phyloP scores from a whole-genome alignment of 2,797 vertebrate species.

The Sebastes steindachneri region DNA sequence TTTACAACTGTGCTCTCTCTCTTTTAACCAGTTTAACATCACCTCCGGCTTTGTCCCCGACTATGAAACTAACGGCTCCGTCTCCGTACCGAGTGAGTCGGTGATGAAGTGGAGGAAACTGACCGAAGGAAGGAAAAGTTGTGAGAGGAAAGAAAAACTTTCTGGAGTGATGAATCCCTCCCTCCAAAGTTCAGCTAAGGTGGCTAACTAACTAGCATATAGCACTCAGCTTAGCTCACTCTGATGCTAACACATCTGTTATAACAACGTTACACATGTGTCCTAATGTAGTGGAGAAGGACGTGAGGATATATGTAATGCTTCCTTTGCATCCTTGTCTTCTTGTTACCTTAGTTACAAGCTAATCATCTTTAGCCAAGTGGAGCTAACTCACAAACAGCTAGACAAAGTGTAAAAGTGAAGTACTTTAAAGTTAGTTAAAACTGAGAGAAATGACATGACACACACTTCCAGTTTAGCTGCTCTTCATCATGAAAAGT shows the following conservation, averaged over 20 bases:
- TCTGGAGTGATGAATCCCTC: too few relatives aligned
- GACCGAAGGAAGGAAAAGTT: too few relatives aligned
- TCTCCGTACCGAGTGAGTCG: neutral
- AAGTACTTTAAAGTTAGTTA: neutral
- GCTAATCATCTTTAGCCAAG: slow-evolving; percentile 55
- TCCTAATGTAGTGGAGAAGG: neutral
- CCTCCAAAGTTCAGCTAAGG: too few relatives aligned
- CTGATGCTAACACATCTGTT: too few relatives aligned
- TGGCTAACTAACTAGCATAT: too few relatives aligned
- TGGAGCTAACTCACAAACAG: slow-evolving; percentile 37
- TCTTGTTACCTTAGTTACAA: slow-evolving; percentile 10
- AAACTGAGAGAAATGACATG: neutral
- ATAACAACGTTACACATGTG: too few relatives aligned
- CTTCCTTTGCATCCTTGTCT: slow-evolving; percentile 3
- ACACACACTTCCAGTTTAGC: neutral
- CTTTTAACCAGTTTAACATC: neutral
- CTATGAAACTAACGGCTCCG: neutral
- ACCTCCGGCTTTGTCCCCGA: too few relatives aligned
- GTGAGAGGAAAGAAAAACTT: too few relatives aligned
- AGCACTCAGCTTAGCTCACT: too few relatives aligned
- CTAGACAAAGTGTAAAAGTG: neutral
- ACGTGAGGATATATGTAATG: neutral
- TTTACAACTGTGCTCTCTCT: slow-evolving; percentile 15
- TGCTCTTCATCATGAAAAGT: neutral
- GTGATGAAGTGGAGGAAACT: slow-evolving; percentile 1